Evolutionary conservation across 1,140 invertebrate genomes (phyloP).

Genomic region (Thalassaphorura encarpata): DNA sequence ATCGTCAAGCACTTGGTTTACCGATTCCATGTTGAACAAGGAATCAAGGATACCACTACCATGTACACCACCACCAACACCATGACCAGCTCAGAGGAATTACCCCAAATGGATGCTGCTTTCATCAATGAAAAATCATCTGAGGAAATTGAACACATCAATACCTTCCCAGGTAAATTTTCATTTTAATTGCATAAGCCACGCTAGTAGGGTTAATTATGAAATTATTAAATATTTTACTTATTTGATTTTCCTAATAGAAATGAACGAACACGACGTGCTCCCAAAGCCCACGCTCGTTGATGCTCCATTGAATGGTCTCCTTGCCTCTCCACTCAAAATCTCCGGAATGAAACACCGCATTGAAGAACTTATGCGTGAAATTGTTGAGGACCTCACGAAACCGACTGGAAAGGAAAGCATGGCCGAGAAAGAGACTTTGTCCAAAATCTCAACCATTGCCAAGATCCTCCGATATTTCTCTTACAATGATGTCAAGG

Average conservation of each 20-base stretch:
- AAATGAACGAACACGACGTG: neutral
- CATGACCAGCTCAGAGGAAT: neutral
- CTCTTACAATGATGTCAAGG: constrained; percentile 13
- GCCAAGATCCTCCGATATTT: constrained; percentile 27
- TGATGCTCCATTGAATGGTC: constrained; percentile 21
- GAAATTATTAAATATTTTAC: no score
- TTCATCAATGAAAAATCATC: neutral
- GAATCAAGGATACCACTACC: constrained; percentile 3
- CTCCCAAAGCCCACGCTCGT: constrained; percentile 12
- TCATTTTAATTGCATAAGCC: no score
- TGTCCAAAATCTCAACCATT: constrained; percentile 23
- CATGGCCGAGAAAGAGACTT: constrained; percentile 22
- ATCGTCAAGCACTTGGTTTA: constrained; percentile 23
- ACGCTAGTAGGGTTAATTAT: no score
- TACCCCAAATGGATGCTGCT: constrained; percentile 1
- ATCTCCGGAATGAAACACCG: constrained; percentile 10
- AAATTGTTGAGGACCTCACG: constrained; percentile 10
- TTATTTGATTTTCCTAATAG: no score
- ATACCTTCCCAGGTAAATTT: no score
- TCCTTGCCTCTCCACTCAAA: constrained; percentile 22
- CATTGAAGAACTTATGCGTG: constrained; percentile 12
- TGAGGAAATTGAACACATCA: neutral
- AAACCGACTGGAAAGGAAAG: constrained; percentile 2
- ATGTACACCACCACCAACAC: neutral
- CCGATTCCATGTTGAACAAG: constrained; percentile 18